Evolutionary conservation across 1,140 invertebrate genomes (phyloP).

Genomic region (Charaxes varanes): DNA sequence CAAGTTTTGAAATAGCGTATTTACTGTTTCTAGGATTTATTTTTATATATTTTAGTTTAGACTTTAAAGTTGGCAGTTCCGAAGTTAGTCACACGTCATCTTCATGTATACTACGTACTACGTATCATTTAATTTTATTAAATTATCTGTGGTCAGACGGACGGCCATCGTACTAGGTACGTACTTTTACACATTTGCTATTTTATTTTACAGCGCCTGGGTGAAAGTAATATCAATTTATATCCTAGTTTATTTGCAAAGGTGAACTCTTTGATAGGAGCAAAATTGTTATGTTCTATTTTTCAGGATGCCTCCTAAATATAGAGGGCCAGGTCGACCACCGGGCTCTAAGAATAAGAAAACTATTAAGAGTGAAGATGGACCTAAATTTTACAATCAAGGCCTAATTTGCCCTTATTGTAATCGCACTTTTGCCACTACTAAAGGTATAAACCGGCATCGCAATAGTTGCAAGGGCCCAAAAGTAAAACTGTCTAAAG

Average conservation of each 20-base stretch:
- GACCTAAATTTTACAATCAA: conserved; percentile 7
- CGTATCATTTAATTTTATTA: too few relatives aligned
- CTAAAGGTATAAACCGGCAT: conserved; percentile 1
- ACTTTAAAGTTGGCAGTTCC: too few relatives aligned
- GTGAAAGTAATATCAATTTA: conserved; percentile 66
- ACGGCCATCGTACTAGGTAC: too few relatives aligned
- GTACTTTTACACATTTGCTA: too few relatives aligned
- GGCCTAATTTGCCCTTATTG: conserved; percentile 6
- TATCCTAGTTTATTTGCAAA: conserved; percentile 28
- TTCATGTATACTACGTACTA: too few relatives aligned
- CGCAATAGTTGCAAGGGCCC: too few relatives aligned
- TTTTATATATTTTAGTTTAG: too few relatives aligned
- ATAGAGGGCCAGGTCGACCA: conserved; percentile 35
- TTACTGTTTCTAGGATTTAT: too few relatives aligned
- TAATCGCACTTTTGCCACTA: conserved; percentile 6
- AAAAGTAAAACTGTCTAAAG: too few relatives aligned
- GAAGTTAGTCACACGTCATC: too few relatives aligned
- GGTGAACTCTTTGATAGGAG: conserved; percentile 20
- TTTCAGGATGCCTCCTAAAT: conserved; percentile 42
- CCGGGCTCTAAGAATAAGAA: conserved; percentile 36
- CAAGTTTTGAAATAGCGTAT: too few relatives aligned
- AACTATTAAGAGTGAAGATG: conserved; percentile 17
- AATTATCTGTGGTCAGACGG: too few relatives aligned
- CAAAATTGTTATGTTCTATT: conserved; percentile 17
- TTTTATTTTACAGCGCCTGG: conserved; percentile 41